These are phyloP conservation scores for Lingula anatina DNA, from an alignment of 2,888 invertebrate genomes.

Conservation along the genomic window DNA sequence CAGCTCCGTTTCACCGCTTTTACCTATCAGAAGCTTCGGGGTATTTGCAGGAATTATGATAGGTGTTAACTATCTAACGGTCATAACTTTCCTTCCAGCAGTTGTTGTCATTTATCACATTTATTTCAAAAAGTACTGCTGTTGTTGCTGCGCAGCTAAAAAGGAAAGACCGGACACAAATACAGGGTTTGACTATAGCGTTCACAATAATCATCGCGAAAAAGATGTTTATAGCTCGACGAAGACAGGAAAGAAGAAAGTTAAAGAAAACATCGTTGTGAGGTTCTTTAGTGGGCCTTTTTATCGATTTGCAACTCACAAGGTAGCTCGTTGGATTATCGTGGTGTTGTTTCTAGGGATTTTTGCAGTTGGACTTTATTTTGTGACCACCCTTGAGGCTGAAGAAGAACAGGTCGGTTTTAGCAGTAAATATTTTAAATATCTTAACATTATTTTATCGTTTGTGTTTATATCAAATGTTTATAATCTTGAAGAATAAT, in stretches of 20 bases:
- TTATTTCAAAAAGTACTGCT: constrained; percentile 17
- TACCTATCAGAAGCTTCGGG: constrained; percentile 35
- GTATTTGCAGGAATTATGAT: constrained; percentile 30
- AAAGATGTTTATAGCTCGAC: too few species aligned
- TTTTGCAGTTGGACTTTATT: constrained; percentile 22
- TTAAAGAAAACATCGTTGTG: too few species aligned
- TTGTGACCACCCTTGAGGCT: constrained; percentile 25
- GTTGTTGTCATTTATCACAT: constrained; percentile 24
- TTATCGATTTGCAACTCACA: constrained; percentile 26
- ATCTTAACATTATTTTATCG: too few species aligned
- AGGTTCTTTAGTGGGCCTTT: constrained; percentile 27
- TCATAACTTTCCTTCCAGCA: constrained; percentile 29
- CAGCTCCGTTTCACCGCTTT: constrained; percentile 27
- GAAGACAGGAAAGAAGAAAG: too few species aligned
- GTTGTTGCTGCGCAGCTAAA: constrained; percentile 13
- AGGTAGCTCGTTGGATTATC: constrained; percentile 20
- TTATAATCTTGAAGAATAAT: too few species aligned
- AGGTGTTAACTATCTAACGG: constrained; percentile 28
- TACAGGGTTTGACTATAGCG: too few species aligned
- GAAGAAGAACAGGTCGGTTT: constrained; percentile 39
- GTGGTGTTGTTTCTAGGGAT: constrained; percentile 16
- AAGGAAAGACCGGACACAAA: neutral
- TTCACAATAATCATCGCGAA: too few species aligned
- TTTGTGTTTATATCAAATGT: too few species aligned
- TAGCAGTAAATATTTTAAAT: too few species aligned